Evolutionary conservation across 2,797 vertebrate genomes (phyloP).

Genomic region (Epinephelus awoara): DNA sequence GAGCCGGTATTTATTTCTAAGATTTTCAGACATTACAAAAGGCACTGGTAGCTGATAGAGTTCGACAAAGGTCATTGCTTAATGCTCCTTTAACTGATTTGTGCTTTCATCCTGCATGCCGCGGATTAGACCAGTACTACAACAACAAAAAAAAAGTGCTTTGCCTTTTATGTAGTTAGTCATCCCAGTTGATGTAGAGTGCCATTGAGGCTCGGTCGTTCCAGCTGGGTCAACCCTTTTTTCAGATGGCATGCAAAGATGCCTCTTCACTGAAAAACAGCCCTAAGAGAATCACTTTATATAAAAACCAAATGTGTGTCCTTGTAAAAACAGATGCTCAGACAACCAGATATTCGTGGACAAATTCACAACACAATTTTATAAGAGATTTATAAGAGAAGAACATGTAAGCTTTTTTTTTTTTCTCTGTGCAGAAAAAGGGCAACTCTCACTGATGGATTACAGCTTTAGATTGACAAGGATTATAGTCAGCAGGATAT

Average conservation of each 20-base stretch:
- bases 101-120: conserved; percentile 8
- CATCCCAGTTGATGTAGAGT: neutral
- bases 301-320: conserved; percentile 17
- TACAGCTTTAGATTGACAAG: conserved; percentile 63
- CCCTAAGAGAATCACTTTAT: neutral
- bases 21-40: neutral
- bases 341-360: conserved; percentile 6
- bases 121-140: conserved; percentile 8
- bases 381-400: conserved; percentile 11
- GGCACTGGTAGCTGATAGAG: neutral
- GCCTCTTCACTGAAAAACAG: conserved; percentile 6
- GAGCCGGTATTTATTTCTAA: neutral
- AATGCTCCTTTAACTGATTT: conserved; percentile 25
- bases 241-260: neutral
- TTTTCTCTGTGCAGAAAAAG: conserved; percentile 16
- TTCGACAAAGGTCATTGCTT: conserved; percentile 23
- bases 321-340: conserved; percentile 8
- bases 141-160: conserved; percentile 3
- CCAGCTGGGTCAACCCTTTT: conserved; percentile 10
- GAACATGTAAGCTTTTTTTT: conserved; percentile 13
- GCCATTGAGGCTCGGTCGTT: neutral
- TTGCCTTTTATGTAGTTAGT: conserved; percentile 6
- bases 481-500: conserved; percentile 65
- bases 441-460: conserved; percentile 50
- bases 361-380: conserved; percentile 11